phyloP scores from a whole-genome alignment of 2,888 invertebrate species.

The Spodoptera littoralis region DNA sequence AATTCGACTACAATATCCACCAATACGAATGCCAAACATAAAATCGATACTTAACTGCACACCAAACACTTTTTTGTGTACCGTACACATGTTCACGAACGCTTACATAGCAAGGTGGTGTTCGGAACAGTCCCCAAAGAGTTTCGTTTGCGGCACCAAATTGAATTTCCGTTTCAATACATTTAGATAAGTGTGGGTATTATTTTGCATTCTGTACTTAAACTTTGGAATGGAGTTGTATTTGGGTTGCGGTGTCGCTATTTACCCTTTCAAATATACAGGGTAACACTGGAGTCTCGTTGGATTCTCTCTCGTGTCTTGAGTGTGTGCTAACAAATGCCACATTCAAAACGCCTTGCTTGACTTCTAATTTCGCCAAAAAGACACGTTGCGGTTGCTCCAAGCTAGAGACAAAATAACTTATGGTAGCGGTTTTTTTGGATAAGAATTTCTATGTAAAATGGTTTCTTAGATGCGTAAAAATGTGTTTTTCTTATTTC shows the following conservation, averaged over 20 bases:
- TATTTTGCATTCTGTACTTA: constrained; percentile 47
- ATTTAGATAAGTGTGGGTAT: constrained; percentile 61
- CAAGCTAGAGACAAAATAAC: too few relatives aligned
- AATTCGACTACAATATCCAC: neutral
- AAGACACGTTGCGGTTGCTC: too few relatives aligned
- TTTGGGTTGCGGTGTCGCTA: constrained; percentile 19
- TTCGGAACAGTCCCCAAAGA: constrained; percentile 55
- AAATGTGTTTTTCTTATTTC: too few relatives aligned
- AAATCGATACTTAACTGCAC: neutral
- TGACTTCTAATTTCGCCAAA: too few relatives aligned
- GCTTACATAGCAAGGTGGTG: constrained; percentile 41
- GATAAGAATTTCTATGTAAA: too few relatives aligned
- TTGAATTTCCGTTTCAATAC: constrained; percentile 64
- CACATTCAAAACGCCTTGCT: too few relatives aligned
- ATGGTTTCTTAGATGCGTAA: too few relatives aligned
- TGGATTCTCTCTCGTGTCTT: too few relatives aligned
- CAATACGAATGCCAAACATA: neutral
- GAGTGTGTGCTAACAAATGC: too few relatives aligned
- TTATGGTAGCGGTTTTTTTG: too few relatives aligned
- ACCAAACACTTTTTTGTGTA: constrained; percentile 13
- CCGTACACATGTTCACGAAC: constrained; percentile 39
- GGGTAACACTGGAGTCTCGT: too few relatives aligned
- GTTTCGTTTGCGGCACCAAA: constrained; percentile 57
- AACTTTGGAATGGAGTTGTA: constrained; percentile 36
- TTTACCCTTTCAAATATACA: constrained; percentile 9